Conservation (phyloP, 2,113 vertebrate genomes). For the Pterophyllum scalare region DNA sequence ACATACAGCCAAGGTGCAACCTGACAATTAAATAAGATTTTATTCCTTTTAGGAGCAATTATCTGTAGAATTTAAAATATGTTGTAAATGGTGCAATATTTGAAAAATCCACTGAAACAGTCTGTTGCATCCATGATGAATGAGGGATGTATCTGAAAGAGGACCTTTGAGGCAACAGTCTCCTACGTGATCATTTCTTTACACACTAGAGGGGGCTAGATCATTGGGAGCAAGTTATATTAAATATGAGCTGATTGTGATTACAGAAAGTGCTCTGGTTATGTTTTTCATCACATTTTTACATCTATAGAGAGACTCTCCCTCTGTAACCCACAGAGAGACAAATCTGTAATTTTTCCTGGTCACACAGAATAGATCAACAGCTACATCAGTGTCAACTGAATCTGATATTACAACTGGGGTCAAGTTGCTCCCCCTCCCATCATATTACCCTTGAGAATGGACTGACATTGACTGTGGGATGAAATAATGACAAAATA, state of each 20-base stretch:
- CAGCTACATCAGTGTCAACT: slow-evolving; percentile 45
- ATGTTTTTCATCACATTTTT: slow-evolving; percentile 6
- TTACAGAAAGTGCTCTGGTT: slow-evolving; percentile 5
- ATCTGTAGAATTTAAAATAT: background rate
- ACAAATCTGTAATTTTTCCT: slow-evolving; percentile 14
- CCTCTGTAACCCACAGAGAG: background rate
- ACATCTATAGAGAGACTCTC: background rate
- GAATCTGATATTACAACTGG: slow-evolving; percentile 46
- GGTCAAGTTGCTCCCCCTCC: slow-evolving; percentile 54
- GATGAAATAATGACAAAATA: slow-evolving; percentile 62
- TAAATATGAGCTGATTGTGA: slow-evolving; percentile 46
- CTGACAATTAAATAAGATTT: background rate
- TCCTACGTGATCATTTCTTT: slow-evolving; percentile 58
- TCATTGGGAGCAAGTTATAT: slow-evolving; percentile 62
- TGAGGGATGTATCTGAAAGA: slow-evolving; percentile 15
- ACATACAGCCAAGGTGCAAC: background rate
- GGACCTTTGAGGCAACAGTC: slow-evolving; percentile 15
- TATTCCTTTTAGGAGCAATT: background rate
- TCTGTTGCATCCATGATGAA: slow-evolving; percentile 24
- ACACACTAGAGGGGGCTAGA: slow-evolving; percentile 80
- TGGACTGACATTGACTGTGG: slow-evolving; percentile 39
- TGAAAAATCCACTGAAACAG: slow-evolving; percentile 4
- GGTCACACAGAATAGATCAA: slow-evolving; percentile 43
- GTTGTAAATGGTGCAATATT: slow-evolving; percentile 13
- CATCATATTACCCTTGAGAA: slow-evolving; percentile 56